These are phyloP conservation scores for Haliaeetus leucogaster DNA, from an alignment of 2,113 vertebrate species.

Conservation along the genomic window DNA sequence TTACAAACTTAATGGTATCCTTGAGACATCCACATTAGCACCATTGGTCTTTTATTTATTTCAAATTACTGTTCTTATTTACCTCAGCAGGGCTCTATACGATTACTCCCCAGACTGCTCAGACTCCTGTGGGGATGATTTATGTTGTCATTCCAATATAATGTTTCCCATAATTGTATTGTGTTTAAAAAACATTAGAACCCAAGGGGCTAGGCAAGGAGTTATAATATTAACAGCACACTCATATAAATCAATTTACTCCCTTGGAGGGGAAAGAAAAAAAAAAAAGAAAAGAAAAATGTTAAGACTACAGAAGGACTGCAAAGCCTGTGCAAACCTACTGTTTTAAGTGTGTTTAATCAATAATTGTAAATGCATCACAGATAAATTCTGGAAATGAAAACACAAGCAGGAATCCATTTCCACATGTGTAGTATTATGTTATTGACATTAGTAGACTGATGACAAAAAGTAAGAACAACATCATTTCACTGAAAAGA, in stretches of 20 bases:
- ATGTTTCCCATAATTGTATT: slow-evolving; percentile 64
- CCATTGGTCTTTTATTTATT: slow-evolving; percentile 73
- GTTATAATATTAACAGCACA: slow-evolving; percentile 64
- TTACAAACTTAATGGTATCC: slow-evolving; percentile 63
- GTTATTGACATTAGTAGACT: background rate
- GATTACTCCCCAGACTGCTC: slow-evolving; percentile 39
- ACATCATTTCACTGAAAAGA: background rate
- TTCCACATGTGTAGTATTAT: background rate
- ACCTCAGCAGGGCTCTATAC: slow-evolving; percentile 59
- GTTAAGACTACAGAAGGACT: slow-evolving; percentile 32
- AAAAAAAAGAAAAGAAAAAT: background rate
- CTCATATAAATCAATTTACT: slow-evolving; percentile 75
- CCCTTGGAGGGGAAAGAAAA: slow-evolving; percentile 39
- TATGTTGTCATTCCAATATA: slow-evolving; percentile 54
- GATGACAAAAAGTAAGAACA: background rate
- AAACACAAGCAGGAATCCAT: background rate
- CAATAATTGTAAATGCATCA: background rate
- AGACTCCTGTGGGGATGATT: slow-evolving; percentile 59
- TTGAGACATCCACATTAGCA: slow-evolving; percentile 71
- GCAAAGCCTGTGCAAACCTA: background rate
- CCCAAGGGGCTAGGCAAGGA: slow-evolving; percentile 65
- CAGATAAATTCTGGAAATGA: background rate
- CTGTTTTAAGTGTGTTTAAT: background rate
- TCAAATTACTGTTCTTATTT: slow-evolving; percentile 78
- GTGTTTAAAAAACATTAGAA: slow-evolving; percentile 69